Conservation (phyloP, 2,113 vertebrate species). For the Jaculus jaculus region DNA sequence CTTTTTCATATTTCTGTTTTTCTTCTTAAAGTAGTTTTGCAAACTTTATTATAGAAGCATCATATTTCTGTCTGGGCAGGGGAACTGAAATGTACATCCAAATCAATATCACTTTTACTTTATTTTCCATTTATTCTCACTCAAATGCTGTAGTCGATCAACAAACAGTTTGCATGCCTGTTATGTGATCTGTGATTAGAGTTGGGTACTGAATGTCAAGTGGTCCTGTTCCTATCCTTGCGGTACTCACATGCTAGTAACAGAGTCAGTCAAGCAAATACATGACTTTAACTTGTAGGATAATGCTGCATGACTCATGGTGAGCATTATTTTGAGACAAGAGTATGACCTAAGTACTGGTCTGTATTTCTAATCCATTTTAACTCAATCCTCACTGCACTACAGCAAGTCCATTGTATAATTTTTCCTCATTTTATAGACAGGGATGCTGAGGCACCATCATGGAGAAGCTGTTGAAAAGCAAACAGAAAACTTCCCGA, state of each 20-base stretch:
- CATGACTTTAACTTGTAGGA: not conserved
- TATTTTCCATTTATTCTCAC: constrained; percentile 26
- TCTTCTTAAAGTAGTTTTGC: not conserved
- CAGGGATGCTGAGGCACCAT: not conserved
- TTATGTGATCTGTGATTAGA: not conserved
- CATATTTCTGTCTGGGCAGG: not conserved
- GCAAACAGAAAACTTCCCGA: not conserved
- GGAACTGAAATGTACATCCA: not conserved
- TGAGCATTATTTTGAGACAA: constrained; percentile 11
- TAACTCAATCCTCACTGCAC: not conserved
- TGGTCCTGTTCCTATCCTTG: not conserved
- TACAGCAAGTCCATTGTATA: not conserved
- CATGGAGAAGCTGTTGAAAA: not conserved
- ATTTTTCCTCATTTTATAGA: not conserved
- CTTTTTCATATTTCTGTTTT: not conserved
- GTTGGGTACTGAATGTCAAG: not conserved
- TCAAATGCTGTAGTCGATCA: not conserved
- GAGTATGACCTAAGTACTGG: not conserved
- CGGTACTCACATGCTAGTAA: not conserved
- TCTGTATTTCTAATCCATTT: not conserved
- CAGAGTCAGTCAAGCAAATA: not conserved
- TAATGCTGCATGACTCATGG: not conserved
- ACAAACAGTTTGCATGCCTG: not conserved
- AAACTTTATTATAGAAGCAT: not conserved
- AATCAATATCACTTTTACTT: constrained; percentile 38